phyloP scores from a whole-genome alignment of 2,888 invertebrate genomes.

The Osedax frankpressi region DNA sequence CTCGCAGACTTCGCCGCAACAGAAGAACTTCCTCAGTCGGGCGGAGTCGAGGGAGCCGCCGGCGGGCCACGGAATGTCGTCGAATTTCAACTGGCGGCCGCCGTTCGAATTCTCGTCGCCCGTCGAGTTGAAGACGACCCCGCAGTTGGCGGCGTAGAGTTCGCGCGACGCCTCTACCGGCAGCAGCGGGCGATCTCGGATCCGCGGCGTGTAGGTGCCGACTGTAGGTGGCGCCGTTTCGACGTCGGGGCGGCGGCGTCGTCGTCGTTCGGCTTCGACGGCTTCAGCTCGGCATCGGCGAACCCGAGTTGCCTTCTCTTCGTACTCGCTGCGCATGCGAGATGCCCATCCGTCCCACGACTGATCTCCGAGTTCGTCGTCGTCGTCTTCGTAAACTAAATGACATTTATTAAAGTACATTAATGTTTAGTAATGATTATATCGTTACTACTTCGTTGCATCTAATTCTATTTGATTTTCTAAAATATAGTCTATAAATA shows the following conservation, averaged over 20 bases:
- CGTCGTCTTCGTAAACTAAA: too few species aligned
- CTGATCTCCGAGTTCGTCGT: too few species aligned
- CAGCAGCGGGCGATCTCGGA: background rate
- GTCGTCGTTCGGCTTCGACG: background rate
- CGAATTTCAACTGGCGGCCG: background rate
- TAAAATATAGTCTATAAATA: too few species aligned
- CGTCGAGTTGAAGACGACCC: background rate
- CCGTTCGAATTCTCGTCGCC: background rate
- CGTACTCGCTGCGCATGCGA: background rate
- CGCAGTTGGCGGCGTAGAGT: background rate
- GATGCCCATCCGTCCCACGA: background rate
- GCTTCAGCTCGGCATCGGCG: background rate
- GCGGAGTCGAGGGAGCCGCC: background rate
- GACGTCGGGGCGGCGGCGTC: background rate
- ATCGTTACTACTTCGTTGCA: too few species aligned
- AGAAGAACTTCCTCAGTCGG: background rate
- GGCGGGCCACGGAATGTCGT: background rate
- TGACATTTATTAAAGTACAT: too few species aligned
- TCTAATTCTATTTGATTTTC: too few species aligned
- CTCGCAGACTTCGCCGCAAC: background rate
- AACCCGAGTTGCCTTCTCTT: background rate
- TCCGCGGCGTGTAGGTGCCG: background rate
- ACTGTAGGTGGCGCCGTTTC: background rate
- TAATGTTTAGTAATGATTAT: too few species aligned
- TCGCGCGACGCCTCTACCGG: background rate